A percentile compares a stretch with the other conserved stretches of the same genome.
phyloP scores from a whole-genome alignment of 2,888 invertebrate species.

The Cantharis rufa region DNA sequence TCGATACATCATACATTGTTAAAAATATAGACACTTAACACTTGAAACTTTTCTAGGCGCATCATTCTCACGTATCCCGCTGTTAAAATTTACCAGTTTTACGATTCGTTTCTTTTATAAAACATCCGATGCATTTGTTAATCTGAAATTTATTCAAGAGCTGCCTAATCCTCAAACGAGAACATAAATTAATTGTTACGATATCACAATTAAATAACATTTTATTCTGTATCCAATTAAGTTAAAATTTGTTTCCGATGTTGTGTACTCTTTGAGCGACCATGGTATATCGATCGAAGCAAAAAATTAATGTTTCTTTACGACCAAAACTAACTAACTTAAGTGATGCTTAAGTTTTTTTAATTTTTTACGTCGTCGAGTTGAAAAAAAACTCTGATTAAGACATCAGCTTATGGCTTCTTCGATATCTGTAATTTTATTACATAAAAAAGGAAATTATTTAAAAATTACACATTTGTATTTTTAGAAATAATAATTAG shows the following conservation, averaged over 20 bases:
- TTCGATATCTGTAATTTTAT: background rate
- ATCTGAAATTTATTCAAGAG: background rate
- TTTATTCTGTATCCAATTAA: background rate
- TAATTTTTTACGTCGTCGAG: background rate
- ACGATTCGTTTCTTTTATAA: background rate
- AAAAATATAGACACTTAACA: slow-evolving; percentile 13
- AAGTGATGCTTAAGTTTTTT: background rate
- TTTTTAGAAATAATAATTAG: background rate
- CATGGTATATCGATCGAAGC: background rate
- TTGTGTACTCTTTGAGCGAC: background rate
- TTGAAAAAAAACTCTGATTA: background rate
- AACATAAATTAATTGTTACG: slow-evolving; percentile 1
- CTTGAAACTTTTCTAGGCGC: background rate
- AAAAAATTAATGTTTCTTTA: background rate
- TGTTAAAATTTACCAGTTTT: background rate
- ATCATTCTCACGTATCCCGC: slow-evolving; percentile 2
- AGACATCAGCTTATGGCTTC: background rate
- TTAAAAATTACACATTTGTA: background rate
- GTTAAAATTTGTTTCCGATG: background rate
- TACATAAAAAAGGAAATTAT: background rate
- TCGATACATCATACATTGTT: slow-evolving; percentile 12
- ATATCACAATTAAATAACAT: background rate
- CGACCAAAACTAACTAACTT: background rate
- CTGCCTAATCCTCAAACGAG: background rate
- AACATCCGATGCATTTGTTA: background rate